These are phyloP conservation scores for Chironomus tentans DNA, from an alignment of 2,888 invertebrate species.

Conservation along the genomic window DNA sequence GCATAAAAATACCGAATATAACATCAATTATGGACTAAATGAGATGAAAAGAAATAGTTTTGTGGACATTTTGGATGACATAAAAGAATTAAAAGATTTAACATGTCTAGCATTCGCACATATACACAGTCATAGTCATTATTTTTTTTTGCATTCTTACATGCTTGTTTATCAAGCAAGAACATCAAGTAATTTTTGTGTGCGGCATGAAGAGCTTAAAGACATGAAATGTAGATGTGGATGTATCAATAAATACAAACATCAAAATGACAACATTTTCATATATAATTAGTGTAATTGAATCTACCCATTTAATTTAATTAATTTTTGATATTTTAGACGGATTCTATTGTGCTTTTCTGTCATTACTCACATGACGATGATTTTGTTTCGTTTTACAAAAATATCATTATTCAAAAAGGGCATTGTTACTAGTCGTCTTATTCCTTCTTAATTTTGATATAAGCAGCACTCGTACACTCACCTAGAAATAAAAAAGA, in stretches of 20 bases:
- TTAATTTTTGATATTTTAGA: background rate
- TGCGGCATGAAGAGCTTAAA: background rate
- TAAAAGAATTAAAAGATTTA: background rate
- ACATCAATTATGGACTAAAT: background rate
- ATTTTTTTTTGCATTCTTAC: too few species aligned
- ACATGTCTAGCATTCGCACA: too few species aligned
- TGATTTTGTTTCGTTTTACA: background rate
- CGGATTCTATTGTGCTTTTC: background rate
- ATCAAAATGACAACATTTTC: background rate
- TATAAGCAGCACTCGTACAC: background rate
- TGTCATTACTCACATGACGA: conserved; percentile 2
- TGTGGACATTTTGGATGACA: background rate
- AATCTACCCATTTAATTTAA: background rate
- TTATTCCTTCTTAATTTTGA: background rate
- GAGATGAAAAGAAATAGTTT: background rate
- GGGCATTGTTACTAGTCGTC: background rate
- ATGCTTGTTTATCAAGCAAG: too few species aligned
- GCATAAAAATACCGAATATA: too few species aligned
- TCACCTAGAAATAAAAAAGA: conserved; percentile 5
- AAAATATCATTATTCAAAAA: too few species aligned
- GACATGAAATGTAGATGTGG: background rate
- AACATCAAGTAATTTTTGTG: too few species aligned
- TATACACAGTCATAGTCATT: too few species aligned
- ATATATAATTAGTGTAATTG: conserved; percentile 9
- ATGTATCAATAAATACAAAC: background rate